Evolutionary conservation across 2,113 vertebrate genomes (phyloP).

Genomic region (Gracilinanus agilis): DNA sequence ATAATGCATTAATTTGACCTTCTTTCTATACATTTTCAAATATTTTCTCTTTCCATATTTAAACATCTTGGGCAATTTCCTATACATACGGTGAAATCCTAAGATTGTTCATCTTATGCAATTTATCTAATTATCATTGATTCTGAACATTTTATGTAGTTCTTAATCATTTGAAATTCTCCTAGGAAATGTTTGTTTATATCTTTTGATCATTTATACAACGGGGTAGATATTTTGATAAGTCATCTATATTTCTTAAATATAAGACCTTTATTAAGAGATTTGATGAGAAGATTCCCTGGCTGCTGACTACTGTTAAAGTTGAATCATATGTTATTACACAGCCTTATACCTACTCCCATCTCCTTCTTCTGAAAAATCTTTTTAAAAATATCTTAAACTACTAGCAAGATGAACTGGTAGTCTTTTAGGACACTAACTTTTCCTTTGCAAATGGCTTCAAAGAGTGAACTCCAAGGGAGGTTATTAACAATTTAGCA

Average conservation of each 20-base stretch:
- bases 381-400: slow-evolving; percentile 28
- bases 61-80: neutral
- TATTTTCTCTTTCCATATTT: neutral
- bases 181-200: neutral
- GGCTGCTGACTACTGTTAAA: neutral
- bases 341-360: neutral
- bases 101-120: neutral
- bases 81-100: neutral
- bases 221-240: neutral
- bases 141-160: neutral
- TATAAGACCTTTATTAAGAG: neutral
- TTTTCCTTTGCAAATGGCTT: slow-evolving; percentile 62
- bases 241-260: neutral
- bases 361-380: neutral
- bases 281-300: neutral
- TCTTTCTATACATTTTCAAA: neutral
- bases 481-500: slow-evolving; percentile 70
- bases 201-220: neutral
- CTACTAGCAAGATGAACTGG: neutral
- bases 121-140: neutral
- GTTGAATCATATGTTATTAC: neutral
- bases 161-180: neutral
- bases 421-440: slow-evolving; percentile 25
- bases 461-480: slow-evolving; percentile 56
- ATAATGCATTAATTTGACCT: neutral